These are phyloP conservation scores for Marmota flaviventris DNA, from an alignment of 2,113 vertebrate genomes.

Conservation along the genomic window DNA sequence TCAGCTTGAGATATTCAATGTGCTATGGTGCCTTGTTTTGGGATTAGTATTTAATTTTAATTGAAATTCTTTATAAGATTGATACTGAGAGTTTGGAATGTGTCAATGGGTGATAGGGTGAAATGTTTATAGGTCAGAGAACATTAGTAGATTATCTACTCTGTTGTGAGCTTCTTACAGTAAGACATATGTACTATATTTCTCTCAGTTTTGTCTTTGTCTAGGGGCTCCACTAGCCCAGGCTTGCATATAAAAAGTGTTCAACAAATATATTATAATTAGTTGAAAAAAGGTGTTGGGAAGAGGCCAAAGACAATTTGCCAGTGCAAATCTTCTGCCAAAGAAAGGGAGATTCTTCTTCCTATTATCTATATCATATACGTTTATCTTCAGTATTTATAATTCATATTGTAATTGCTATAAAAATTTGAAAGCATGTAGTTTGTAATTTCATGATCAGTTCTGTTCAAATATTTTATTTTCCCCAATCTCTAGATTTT, in stretches of 20 bases:
- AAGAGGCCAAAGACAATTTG: background rate
- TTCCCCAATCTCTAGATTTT: slow-evolving; percentile 21
- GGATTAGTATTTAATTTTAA: background rate
- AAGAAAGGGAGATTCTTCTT: background rate
- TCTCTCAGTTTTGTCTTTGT: background rate
- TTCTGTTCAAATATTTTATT: slow-evolving; percentile 8
- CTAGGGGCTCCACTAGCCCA: background rate
- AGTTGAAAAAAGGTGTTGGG: background rate
- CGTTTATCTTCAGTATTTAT: background rate
- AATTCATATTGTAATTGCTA: slow-evolving; percentile 16
- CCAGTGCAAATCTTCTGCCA: background rate
- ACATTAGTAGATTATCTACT: background rate
- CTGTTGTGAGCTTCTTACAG: background rate
- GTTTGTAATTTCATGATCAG: background rate
- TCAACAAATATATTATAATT: background rate
- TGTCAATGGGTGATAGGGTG: background rate
- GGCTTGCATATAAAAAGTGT: background rate
- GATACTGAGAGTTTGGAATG: background rate
- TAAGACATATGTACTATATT: background rate
- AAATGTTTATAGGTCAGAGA: background rate
- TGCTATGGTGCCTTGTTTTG: background rate
- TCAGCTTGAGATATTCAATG: background rate
- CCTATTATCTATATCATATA: background rate
- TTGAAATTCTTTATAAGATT: background rate
- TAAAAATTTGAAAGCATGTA: background rate